Evolutionary conservation across 1,140 invertebrate species (phyloP), one percentile per base, ranked within the genome.

Genomic region (Drosophila micromelanica): DNA sequence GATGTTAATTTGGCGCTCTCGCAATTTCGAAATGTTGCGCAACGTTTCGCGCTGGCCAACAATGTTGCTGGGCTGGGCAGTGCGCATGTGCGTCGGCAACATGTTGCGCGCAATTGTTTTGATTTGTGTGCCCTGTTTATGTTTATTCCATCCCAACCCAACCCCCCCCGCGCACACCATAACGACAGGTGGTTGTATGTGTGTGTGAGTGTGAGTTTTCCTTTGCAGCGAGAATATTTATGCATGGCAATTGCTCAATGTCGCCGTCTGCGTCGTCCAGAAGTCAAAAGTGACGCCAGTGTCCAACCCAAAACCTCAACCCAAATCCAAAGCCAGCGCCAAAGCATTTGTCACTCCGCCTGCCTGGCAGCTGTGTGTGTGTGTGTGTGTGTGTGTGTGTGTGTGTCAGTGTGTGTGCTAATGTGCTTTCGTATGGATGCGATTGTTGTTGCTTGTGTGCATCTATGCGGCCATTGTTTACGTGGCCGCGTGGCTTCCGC

Each of bases 231-330:
- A 35, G 65, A 64, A 73, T 81, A 87, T 86, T 86, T 86, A 86
- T 86, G 82, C 78, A 69, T 52, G 42, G 82, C 81, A 86, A 87
- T 86, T 87, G 74, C 82, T 86, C 81, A 86, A 76, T 81, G 81
- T 86, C 81, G 71, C 46, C 65, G 73, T 77, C 68, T 78, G 72
- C 55, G 52, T 35, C 72, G 60, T 62, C 51, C 57, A 27, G 13
- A 20, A 60, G 70, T 48, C 57, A 68, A 46, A 63, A 60, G 72
- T 74, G 72, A 74, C 45, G 69, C 15, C 59, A 46, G 32, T 51
- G 27, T 55, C 17, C 35, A 32, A 48, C 17, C 15, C 40, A 30
- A 43, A 43, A 43, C 23, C 35, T 1, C 23, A 43, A 40, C n/a
- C 46, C 11, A 37, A 35, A 30, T 15, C 23, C 32, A 23, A n/a